phyloP scores from a whole-genome alignment of 2,888 invertebrate species.

The Notodonta dromedarius region DNA sequence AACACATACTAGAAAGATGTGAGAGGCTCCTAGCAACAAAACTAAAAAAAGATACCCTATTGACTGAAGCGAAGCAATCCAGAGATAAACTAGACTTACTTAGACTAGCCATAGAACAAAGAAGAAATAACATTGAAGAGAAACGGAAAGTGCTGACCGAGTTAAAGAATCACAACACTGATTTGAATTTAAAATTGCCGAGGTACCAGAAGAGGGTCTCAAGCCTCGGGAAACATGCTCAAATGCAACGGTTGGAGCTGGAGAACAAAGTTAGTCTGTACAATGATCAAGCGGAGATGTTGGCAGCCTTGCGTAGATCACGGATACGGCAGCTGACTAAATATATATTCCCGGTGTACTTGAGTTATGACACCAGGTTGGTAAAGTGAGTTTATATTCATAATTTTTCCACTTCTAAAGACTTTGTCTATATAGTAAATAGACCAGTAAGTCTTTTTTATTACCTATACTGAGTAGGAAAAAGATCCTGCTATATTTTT shows the following conservation, averaged over 20 bases:
- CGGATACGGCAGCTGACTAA: slow-evolving; percentile 73
- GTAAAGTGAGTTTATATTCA: slow-evolving; percentile 13
- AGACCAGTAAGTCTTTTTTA: no score
- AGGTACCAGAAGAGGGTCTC: slow-evolving; percentile 75
- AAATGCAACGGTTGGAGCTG: slow-evolving; percentile 61
- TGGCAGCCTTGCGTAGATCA: slow-evolving; percentile 68
- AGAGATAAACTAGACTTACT: slow-evolving; percentile 72
- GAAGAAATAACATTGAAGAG: slow-evolving; percentile 62
- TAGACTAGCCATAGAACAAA: slow-evolving; percentile 73
- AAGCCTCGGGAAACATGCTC: slow-evolving; percentile 63
- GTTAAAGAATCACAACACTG: slow-evolving; percentile 63
- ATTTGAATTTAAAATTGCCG: slow-evolving; percentile 66
- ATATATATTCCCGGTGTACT: slow-evolving; percentile 79
- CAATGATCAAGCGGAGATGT: slow-evolving; percentile 58
- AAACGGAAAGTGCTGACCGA: slow-evolving; percentile 57
- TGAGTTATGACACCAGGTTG: slow-evolving; percentile 74
- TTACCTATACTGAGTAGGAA: no score
- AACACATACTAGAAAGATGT: slow-evolving; percentile 83
- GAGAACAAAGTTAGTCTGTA: slow-evolving; percentile 60
- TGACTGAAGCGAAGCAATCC: slow-evolving; percentile 72
- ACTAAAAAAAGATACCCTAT: slow-evolving; percentile 66
- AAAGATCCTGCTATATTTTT: no score
- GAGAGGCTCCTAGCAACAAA: slow-evolving; percentile 67
- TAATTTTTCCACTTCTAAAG: neutral
- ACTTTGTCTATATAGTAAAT: no score